These are phyloP conservation scores for Dasyprocta punctata DNA, from an alignment of 2,113 vertebrate genomes.

Conservation along the genomic window DNA sequence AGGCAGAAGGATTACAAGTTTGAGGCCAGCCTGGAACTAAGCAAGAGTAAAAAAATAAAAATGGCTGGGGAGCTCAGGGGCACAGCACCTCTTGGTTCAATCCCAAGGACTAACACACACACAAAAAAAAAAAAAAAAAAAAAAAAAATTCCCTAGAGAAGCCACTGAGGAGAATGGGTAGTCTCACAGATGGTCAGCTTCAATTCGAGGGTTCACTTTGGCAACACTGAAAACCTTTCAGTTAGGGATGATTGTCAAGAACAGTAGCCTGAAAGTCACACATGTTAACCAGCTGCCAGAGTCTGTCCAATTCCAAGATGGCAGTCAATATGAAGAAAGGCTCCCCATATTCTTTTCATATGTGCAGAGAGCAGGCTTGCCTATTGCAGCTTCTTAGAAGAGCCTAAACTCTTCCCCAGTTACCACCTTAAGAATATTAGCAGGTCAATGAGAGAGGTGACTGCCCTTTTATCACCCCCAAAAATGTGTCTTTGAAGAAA, in stretches of 20 bases:
- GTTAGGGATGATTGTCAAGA: slow-evolving; percentile 63
- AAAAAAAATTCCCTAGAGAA: background rate
- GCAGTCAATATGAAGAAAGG: background rate
- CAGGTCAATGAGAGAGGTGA: background rate
- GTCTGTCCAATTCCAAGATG: background rate
- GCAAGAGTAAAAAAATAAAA: background rate
- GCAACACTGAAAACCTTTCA: slow-evolving; percentile 49
- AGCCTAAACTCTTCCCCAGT: background rate
- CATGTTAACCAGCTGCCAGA: background rate
- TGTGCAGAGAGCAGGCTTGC: background rate
- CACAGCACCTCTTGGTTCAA: background rate
- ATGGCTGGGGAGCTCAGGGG: background rate
- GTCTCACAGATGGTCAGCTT: slow-evolving; percentile 12
- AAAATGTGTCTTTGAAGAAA: background rate
- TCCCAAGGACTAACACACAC: background rate
- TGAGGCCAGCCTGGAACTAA: background rate
- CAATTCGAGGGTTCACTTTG: background rate
- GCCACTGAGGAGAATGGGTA: background rate
- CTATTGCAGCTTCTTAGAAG: background rate
- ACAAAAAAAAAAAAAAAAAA: background rate
- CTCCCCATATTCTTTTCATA: background rate
- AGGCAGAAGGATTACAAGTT: background rate
- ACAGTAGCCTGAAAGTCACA: slow-evolving; percentile 3
- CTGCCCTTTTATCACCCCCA: background rate
- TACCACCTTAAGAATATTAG: background rate